These are phyloP conservation scores for Pipa parva DNA, from an alignment of 2,113 vertebrate species.

Conservation along the genomic window DNA sequence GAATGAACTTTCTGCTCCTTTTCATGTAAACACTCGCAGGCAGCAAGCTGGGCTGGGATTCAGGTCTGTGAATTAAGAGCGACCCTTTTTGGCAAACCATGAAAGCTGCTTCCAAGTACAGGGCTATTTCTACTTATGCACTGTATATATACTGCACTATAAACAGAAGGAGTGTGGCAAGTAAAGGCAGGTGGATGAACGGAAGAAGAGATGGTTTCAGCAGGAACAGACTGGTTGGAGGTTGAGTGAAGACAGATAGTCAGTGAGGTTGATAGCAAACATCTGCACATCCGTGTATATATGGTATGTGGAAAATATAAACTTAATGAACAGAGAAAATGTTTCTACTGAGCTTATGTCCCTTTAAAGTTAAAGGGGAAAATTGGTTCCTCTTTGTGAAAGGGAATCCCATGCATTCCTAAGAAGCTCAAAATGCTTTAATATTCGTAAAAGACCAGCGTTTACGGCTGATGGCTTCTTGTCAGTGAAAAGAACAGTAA, in stretches of 20 bases:
- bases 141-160: conserved; percentile 20
- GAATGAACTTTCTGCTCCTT: conserved; percentile 24
- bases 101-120: conserved; percentile 17
- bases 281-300: neutral
- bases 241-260: neutral
- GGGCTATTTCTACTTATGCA: conserved; percentile 4
- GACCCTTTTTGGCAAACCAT: conserved; percentile 21
- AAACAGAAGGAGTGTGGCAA: conserved; percentile 15
- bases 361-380: neutral
- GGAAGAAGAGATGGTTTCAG: neutral
- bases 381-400: neutral
- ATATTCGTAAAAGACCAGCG: no score
- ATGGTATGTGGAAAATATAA: neutral
- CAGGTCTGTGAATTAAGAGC: conserved; percentile 25
- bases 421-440: neutral
- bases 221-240: neutral
- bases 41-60: conserved; percentile 2
- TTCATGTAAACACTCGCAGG: conserved; percentile 19
- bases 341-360: neutral
- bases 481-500: no score
- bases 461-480: no score
- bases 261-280: neutral
- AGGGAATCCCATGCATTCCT: neutral
- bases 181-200: conserved; percentile 24
- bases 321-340: neutral